phyloP scores from a whole-genome alignment of 2,888 invertebrate genomes.

The Adelognathus sp. region DNA sequence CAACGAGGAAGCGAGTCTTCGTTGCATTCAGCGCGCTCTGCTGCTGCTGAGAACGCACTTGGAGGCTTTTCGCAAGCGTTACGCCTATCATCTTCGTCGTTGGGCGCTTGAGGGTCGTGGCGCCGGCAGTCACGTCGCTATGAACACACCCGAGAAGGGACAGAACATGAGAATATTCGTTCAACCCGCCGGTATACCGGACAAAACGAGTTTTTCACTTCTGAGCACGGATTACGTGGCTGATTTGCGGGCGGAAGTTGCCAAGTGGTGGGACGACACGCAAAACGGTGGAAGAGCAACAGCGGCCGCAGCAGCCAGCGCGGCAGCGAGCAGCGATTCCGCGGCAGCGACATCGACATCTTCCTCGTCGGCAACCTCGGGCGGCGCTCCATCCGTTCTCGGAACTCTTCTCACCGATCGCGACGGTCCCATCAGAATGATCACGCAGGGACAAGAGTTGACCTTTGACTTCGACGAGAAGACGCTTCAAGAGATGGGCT shows the following conservation, averaged over 20 bases:
- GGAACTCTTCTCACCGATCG: conserved; percentile 88
- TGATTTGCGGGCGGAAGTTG: conserved; percentile 95
- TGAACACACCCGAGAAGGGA: conserved; percentile 84
- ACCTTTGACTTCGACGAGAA: conserved; percentile 96
- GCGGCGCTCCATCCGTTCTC: conserved; percentile 82
- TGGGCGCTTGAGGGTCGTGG: conserved; percentile 94
- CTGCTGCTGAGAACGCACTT: conserved; percentile 94
- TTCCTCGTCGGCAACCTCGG: conserved; percentile 7
- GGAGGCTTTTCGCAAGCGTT: conserved; percentile 93
- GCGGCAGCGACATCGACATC: conserved; percentile 60
- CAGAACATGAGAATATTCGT: conserved; percentile 90
- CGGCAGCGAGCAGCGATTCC: conserved; percentile 11
- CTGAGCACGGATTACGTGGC: conserved; percentile 94
- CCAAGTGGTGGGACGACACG: conserved; percentile 94
- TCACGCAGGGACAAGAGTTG: conserved; percentile 96
- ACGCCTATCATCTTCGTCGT: conserved; percentile 93
- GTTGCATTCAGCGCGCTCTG: conserved; percentile 95
- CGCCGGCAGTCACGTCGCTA: conserved; percentile 90
- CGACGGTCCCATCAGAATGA: conserved; percentile 92
- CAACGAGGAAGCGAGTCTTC: conserved; percentile 89
- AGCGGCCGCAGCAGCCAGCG: neutral
- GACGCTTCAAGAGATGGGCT: conserved; percentile 94
- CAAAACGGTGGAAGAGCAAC: conserved; percentile 70
- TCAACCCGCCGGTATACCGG: conserved; percentile 94
- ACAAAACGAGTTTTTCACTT: conserved; percentile 91